Conservation (phyloP, 2,888 invertebrate species). For the Sarcophaga variegata region DNA sequence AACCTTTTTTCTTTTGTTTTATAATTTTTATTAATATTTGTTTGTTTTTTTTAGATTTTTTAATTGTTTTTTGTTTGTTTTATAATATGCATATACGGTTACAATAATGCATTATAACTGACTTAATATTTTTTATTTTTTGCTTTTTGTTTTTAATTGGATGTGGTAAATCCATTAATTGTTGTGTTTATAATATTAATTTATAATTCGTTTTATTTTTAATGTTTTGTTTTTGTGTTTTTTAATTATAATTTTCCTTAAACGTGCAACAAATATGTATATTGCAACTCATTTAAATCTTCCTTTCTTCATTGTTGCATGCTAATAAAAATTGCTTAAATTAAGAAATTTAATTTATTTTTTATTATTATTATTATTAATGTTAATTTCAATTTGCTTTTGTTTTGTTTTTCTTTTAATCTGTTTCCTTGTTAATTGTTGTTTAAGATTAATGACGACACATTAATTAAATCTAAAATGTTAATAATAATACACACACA, state of each 20-base stretch:
- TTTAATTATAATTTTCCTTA: constrained; percentile 40
- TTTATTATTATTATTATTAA: constrained; percentile 32
- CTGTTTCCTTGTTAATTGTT: constrained; percentile 8
- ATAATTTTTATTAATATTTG: constrained; percentile 67
- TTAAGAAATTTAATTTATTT: constrained; percentile 38
- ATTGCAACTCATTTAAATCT: constrained; percentile 54
- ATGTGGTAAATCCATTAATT: constrained; percentile 40
- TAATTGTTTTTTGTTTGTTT: constrained; percentile 23
- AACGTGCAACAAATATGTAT: constrained; percentile 61
- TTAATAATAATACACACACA: constrained; percentile 63
- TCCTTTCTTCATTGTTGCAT: constrained; percentile 53
- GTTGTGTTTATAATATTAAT: constrained; percentile 36
- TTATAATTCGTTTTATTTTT: constrained; percentile 19
- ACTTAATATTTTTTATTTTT: constrained; percentile 59
- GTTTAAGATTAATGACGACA: constrained; percentile 55
- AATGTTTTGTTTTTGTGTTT: constrained; percentile 15
- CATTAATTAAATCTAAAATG: constrained; percentile 59
- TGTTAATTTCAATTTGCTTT: constrained; percentile 39
- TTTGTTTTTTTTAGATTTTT: constrained; percentile 29
- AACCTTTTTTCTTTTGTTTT: constrained; percentile 18
- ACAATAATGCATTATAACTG: constrained; percentile 69
- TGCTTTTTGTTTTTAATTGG: constrained; percentile 28
- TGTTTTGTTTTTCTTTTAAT: constrained; percentile 23
- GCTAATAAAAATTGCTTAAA: constrained; percentile 64
- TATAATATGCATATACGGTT: constrained; percentile 66